Conservation (phyloP, 2,888 invertebrate species). For the Embidobia sp. region DNA sequence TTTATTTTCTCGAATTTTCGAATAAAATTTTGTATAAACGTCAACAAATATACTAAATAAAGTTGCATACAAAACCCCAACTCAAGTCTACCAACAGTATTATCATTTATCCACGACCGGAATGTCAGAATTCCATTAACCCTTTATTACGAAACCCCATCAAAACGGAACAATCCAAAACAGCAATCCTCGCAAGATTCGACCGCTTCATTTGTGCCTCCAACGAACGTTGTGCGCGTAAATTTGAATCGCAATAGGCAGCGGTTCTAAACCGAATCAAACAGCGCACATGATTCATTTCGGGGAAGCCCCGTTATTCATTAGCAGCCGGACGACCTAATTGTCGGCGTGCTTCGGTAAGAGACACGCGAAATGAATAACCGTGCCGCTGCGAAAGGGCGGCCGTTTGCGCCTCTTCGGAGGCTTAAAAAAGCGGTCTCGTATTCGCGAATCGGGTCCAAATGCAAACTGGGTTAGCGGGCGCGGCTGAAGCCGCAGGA, state of each 20-base stretch:
- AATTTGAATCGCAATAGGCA: no score
- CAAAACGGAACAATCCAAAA: no score
- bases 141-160: no score
- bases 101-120: no score
- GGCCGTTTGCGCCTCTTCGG: slow-evolving; percentile 16
- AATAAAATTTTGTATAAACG: no score
- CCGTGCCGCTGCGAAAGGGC: not conserved
- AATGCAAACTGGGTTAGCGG: slow-evolving; percentile 39
- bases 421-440: slow-evolving; percentile 17
- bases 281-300: slow-evolving; percentile 20
- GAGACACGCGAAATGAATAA: slow-evolving; percentile 24
- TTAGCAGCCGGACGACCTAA: slow-evolving; percentile 12
- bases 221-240: slow-evolving; percentile 2
- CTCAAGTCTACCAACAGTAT: no score
- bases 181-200: not conserved
- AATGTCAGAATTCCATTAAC: no score
- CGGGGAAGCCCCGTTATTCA: slow-evolving; percentile 18
- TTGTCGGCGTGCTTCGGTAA: slow-evolving; percentile 20
- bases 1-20: no score
- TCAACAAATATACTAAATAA: no score
- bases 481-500: slow-evolving; percentile 16
- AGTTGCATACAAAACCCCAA: no score
- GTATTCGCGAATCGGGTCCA: slow-evolving; percentile 32
- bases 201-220: slow-evolving; percentile 33
- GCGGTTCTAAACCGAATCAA: slow-evolving; percentile 31